Percentiles rank a stretch among this genome's conserved stretches.
Conservation (phyloP, 2,888 invertebrate genomes). For the Cephonodes hylas region DNA sequence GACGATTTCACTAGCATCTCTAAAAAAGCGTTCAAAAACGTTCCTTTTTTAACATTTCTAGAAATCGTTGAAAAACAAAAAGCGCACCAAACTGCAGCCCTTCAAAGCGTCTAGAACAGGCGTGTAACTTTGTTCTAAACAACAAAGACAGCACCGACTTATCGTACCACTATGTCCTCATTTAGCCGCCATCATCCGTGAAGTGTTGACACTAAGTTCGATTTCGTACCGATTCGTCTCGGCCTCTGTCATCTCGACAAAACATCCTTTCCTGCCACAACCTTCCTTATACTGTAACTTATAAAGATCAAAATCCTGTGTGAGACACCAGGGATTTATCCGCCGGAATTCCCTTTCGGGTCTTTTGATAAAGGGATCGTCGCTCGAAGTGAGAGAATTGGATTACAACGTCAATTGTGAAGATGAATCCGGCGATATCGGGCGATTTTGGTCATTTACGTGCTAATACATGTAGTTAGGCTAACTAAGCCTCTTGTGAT, state of each 20-base stretch:
- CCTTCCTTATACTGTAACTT: constrained; percentile 19
- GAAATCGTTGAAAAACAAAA: background rate
- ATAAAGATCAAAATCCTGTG: constrained; percentile 35
- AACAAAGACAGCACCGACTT: constrained; percentile 49
- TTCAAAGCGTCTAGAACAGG: constrained; percentile 26
- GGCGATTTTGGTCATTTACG: constrained; percentile 10
- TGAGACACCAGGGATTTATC: background rate
- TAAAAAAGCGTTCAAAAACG: background rate
- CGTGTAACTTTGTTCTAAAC: constrained; percentile 59
- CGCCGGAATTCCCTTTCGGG: constrained; percentile 46
- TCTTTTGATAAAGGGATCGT: constrained; percentile 51
- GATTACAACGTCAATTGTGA: constrained; percentile 36
- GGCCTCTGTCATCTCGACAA: constrained; percentile 60
- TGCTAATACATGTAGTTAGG: constrained; percentile 6
- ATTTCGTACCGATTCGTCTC: constrained; percentile 69
- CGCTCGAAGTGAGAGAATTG: constrained; percentile 39
- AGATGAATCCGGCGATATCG: constrained; percentile 17
- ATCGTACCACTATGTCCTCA: constrained; percentile 45
- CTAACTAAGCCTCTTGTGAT: constrained; percentile 3
- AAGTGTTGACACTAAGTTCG: constrained; percentile 78
- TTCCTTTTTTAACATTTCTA: background rate
- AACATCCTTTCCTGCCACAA: constrained; percentile 24
- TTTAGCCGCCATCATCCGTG: constrained; percentile 55
- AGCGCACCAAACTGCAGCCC: background rate
- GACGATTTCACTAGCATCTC: background rate